phyloP scores from a whole-genome alignment of 1,140 invertebrate species.

The Lordiphosa mommai region DNA sequence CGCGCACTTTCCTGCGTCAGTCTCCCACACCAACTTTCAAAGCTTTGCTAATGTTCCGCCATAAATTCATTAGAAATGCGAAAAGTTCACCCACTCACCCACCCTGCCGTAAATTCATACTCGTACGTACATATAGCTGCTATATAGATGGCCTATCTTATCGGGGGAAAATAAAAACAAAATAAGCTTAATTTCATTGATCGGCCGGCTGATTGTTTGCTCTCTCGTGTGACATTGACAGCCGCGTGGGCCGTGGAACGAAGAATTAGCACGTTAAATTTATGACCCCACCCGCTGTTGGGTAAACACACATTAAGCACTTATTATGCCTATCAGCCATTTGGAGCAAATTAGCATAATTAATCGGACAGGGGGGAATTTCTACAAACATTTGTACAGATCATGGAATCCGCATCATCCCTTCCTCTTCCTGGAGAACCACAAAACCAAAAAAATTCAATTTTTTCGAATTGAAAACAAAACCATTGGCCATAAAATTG shows the following conservation, averaged over 20 bases:
- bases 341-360: slow-evolving; percentile 45
- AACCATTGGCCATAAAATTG: slow-evolving; percentile 51
- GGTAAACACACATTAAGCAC: slow-evolving; percentile 32
- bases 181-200: slow-evolving; percentile 44
- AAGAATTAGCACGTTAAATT: slow-evolving; percentile 25
- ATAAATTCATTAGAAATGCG: slow-evolving; percentile 53
- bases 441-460: no score
- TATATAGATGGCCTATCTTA: slow-evolving; percentile 38
- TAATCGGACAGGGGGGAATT: slow-evolving; percentile 28
- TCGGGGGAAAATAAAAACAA: slow-evolving; percentile 38
- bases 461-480: slow-evolving; percentile 18
- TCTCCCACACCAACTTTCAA: slow-evolving; percentile 3
- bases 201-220: slow-evolving; percentile 36
- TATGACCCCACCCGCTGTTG: not conserved
- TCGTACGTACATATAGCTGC: not conserved
- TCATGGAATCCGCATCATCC: no score
- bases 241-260: slow-evolving; percentile 14
- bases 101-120: not conserved
- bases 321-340: slow-evolving; percentile 6
- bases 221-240: slow-evolving; percentile 1
- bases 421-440: no score
- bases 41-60: slow-evolving; percentile 35
- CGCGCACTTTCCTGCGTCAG: slow-evolving; percentile 6
- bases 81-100: slow-evolving; percentile 10
- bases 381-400: slow-evolving; percentile 18